Evolutionary conservation across 2,888 invertebrate genomes (phyloP).

Genomic region (Platycheirus albimanus): DNA sequence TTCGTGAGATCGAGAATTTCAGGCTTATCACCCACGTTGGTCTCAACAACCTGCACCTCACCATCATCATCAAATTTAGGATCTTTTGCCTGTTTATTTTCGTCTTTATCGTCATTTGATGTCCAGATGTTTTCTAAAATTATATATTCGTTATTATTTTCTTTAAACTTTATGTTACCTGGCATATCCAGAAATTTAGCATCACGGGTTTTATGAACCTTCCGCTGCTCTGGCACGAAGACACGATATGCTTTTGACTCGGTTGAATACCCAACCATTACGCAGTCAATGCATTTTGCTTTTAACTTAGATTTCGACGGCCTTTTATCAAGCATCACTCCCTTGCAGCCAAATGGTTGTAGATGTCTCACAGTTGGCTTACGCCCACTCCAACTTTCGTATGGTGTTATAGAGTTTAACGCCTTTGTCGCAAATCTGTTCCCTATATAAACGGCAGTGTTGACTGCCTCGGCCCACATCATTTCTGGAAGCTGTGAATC

Average conservation of each 20-base stretch:
- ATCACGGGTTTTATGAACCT: conserved; percentile 17
- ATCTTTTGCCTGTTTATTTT: too few relatives aligned
- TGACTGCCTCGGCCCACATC: conserved; percentile 55
- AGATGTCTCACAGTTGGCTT: conserved; percentile 23
- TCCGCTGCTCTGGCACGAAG: conserved; percentile 22
- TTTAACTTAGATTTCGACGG: conserved; percentile 18
- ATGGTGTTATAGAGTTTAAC: conserved; percentile 31
- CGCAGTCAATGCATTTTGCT: conserved; percentile 15
- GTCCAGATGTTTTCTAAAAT: too few relatives aligned
- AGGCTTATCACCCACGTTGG: too few relatives aligned
- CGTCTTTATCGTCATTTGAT: too few relatives aligned
- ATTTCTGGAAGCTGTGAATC: conserved; percentile 72
- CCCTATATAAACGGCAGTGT: conserved; percentile 28
- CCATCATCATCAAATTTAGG: too few relatives aligned
- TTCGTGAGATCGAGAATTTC: too few relatives aligned
- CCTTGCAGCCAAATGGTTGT: conserved; percentile 20
- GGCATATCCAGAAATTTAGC: conserved; percentile 16
- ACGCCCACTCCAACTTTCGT: too few relatives aligned
- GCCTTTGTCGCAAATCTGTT: conserved; percentile 36
- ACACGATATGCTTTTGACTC: conserved; percentile 25
- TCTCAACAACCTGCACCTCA: too few relatives aligned
- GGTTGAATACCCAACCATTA: conserved; percentile 22
- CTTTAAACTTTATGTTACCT: too few relatives aligned
- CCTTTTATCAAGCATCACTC: conserved; percentile 14
- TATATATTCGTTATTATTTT: too few relatives aligned